A percentile compares a stretch with the other conserved stretches of the same genome.
Conservation (phyloP, 1,140 invertebrate genomes). For the Musca vetustissima region DNA sequence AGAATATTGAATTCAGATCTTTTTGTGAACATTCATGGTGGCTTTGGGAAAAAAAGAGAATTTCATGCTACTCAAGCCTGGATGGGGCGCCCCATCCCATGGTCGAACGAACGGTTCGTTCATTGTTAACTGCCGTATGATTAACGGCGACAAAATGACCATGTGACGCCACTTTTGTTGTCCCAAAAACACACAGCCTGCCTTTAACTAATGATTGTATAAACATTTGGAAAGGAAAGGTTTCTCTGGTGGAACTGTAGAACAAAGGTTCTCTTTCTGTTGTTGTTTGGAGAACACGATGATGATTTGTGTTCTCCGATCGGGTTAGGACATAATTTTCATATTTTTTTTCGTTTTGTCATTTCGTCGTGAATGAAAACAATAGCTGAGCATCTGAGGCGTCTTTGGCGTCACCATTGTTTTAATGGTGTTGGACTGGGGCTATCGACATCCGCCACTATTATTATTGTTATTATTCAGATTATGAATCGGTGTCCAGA, state of each 20-base stretch:
- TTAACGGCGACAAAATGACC: constrained; percentile 55
- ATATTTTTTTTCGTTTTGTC: not conserved
- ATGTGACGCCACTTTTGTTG: constrained; percentile 53
- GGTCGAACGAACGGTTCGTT: not conserved
- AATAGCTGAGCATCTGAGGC: constrained; percentile 19
- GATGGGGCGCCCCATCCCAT: not conserved
- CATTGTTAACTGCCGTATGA: constrained; percentile 39
- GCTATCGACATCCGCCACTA: too few relatives aligned
- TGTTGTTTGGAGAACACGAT: not conserved
- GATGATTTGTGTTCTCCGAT: too few relatives aligned
- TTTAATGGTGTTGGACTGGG: not conserved
- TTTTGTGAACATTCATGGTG: too few relatives aligned
- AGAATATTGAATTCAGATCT: too few relatives aligned
- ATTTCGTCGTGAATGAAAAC: not conserved
- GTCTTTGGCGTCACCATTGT: constrained; percentile 23
- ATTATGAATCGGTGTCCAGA: too few relatives aligned
- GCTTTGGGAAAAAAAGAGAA: too few relatives aligned
- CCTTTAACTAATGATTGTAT: not conserved
- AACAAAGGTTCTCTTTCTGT: not conserved
- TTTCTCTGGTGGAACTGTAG: too few relatives aligned
- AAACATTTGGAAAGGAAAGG: not conserved
- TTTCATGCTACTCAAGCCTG: not conserved
- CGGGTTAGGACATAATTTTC: not conserved
- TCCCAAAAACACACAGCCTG: constrained; percentile 47
- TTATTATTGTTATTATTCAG: too few relatives aligned